These are phyloP conservation scores for Drosophila flavopinicola DNA, from an alignment of 2,888 invertebrate genomes.

Conservation along the genomic window DNA sequence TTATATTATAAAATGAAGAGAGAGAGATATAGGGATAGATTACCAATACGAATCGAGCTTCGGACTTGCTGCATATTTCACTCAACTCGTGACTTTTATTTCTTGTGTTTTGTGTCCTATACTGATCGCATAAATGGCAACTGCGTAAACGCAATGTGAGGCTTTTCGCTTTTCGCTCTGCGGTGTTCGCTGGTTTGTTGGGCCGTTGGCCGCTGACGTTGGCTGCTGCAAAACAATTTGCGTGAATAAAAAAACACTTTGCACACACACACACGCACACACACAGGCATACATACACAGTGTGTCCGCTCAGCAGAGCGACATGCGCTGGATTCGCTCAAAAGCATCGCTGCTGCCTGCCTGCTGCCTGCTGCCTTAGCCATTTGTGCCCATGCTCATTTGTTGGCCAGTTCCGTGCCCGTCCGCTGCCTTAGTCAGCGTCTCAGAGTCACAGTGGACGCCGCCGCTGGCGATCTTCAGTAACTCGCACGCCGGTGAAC, in stretches of 20 bases:
- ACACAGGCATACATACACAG: slow-evolving; percentile 2
- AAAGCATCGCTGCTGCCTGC: slow-evolving; percentile 23
- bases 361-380: not conserved
- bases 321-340: slow-evolving; percentile 52
- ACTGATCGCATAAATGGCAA: not conserved
- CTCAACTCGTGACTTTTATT: not conserved
- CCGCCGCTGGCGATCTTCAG: slow-evolving; percentile 63
- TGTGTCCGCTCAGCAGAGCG: slow-evolving; percentile 17
- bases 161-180: too few relatives aligned
- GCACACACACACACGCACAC: slow-evolving; percentile 1
- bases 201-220: slow-evolving; percentile 47
- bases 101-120: not conserved
- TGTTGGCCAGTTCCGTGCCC: slow-evolving; percentile 4
- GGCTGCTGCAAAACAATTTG: slow-evolving; percentile 60
- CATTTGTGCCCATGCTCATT: not conserved
- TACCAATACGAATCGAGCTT: too few relatives aligned
- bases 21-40: too few relatives aligned
- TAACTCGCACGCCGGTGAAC: slow-evolving; percentile 76
- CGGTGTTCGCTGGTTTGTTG: slow-evolving; percentile 38
- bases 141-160: slow-evolving; percentile 35
- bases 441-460: slow-evolving; percentile 3
- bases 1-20: too few relatives aligned
- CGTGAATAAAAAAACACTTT: slow-evolving; percentile 44
- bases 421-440: slow-evolving; percentile 11
- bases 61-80: not conserved